phyloP scores from a whole-genome alignment of 2,113 vertebrate genomes.

The Thamnaconus septentrionalis region DNA sequence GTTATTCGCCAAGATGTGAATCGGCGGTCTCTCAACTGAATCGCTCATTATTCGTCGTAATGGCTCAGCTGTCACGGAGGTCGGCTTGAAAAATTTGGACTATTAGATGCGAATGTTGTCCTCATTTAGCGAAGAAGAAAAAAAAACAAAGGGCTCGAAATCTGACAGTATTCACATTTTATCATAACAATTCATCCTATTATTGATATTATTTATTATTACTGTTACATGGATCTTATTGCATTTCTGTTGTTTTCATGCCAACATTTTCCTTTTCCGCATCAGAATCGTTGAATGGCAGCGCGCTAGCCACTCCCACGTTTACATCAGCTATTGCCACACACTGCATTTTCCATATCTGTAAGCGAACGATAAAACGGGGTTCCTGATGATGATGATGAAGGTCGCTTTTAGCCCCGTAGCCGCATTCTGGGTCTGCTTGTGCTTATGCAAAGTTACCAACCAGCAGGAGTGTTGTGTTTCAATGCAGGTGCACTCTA shows the following conservation, averaged over 20 bases:
- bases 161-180: conserved; percentile 47
- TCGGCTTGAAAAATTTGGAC: conserved; percentile 47
- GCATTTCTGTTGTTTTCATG: conserved; percentile 10
- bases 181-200: conserved; percentile 15
- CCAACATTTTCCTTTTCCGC: conserved; percentile 43
- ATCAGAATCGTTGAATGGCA: conserved; percentile 26
- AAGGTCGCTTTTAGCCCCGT: conserved; percentile 21
- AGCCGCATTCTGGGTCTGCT: conserved; percentile 23
- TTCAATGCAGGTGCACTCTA: conserved; percentile 45
- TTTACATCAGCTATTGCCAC: conserved; percentile 56
- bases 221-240: conserved; percentile 20
- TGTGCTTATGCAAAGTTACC: conserved; percentile 24
- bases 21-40: conserved; percentile 47
- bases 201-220: conserved; percentile 38
- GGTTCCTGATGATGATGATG: conserved; percentile 10
- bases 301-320: conserved; percentile 31
- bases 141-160: conserved; percentile 70
- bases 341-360: conserved; percentile 61
- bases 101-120: conserved; percentile 53
- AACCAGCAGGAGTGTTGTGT: conserved; percentile 16
- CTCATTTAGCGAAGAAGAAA: conserved; percentile 37
- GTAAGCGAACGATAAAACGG: conserved; percentile 18
- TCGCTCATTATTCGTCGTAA: conserved; percentile 38
- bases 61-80: conserved; percentile 34
- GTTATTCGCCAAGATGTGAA: conserved; percentile 41